Evolutionary conservation across 2,797 vertebrate species (phyloP).

Genomic region (Protosalanx chinensis): DNA sequence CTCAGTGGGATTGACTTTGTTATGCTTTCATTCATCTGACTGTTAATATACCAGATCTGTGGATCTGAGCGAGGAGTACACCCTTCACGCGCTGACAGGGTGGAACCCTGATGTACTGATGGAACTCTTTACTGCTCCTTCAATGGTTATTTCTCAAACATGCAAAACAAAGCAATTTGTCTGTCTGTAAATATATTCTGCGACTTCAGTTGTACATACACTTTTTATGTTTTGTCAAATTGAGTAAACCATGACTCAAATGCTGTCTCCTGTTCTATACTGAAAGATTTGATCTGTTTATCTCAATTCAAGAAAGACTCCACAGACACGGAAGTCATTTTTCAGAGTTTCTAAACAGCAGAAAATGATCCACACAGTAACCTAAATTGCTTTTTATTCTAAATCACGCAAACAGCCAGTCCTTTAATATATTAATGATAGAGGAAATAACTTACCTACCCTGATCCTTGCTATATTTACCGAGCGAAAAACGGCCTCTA

Average conservation of each 20-base stretch:
- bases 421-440: slow-evolving; percentile 50
- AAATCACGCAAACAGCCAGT: slow-evolving; percentile 39
- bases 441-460: slow-evolving; percentile 86
- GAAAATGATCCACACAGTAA: not conserved
- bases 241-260: slow-evolving; percentile 92
- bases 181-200: slow-evolving; percentile 98
- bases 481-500: slow-evolving; percentile 76
- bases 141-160: slow-evolving; percentile 65
- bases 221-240: slow-evolving; percentile 99
- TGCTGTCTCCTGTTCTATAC: slow-evolving; percentile 71
- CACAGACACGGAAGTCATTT: not conserved
- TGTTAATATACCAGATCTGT: slow-evolving; percentile 71
- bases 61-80: slow-evolving; percentile 60
- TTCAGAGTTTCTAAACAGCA: not conserved
- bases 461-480: slow-evolving; percentile 67
- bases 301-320: not conserved
- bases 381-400: not conserved
- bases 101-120: slow-evolving; percentile 42
- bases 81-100: slow-evolving; percentile 45
- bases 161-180: slow-evolving; percentile 81
- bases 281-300: not conserved
- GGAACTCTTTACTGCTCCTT: slow-evolving; percentile 55
- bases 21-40: slow-evolving; percentile 69
- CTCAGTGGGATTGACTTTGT: slow-evolving; percentile 63
- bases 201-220: slow-evolving; percentile 97